Evolutionary conservation across 2,888 invertebrate genomes (phyloP), one percentile per base, ranked within the genome.

Genomic region (Danaus chrysippus): DNA sequence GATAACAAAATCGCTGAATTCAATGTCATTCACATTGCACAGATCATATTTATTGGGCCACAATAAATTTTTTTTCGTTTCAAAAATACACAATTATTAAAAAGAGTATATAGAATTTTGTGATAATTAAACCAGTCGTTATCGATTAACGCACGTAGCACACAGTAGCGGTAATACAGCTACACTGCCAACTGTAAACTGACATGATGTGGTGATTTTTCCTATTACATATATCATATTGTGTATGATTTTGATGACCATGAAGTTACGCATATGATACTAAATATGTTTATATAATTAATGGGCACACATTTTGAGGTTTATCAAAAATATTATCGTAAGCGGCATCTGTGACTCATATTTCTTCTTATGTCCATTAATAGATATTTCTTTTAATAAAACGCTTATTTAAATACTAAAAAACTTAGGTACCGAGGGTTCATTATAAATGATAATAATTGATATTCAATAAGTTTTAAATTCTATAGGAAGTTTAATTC

Each of bases 161-260:
- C 17, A 17, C 49, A 19, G 42, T 58, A 52, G 53, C 58, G 58
- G 53, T 53, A 58, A 42, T 42, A 42, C 53, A 10, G 42, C 19
- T 53, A 42, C 17, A 58, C 17, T 53, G 58, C 11, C 58, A 53
- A 17, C 42, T 19, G 53, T 42, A 6, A 42, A 58, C 58, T 58
- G 53, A 58, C n/a, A 42, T 58, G 12, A 15, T 42, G 49, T 41
- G 49, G 41, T 12, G 49, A 13, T 23, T 17, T 8, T 11, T 13
- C 11, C 19, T 15, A 23, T 8, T 49, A 23, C 46, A 44, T 44
- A 23, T 49, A 42, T 15, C 17, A 15, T 42, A 12, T 11, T 42
- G 17, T 15, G 49, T 17, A 49, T 49, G 11, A 17, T 49, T 49
- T 2, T 49, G 17, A 49, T 10, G 17, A 11, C 9, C 49, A 49